Base-by-base conservation (phyloP, 2,888 invertebrate species). In the Ptilodon capucinus region DNA sequence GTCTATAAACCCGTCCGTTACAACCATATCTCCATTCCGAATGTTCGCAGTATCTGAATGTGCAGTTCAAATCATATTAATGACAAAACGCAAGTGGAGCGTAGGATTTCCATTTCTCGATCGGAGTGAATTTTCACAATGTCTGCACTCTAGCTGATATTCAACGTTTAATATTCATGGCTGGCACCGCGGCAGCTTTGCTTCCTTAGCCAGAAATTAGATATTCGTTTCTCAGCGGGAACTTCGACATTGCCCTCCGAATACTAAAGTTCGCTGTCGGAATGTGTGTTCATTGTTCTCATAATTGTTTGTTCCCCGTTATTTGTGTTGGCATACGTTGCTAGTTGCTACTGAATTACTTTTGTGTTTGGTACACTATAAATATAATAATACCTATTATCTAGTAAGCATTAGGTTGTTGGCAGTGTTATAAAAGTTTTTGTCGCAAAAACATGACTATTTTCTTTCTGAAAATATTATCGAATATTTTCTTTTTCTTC, bases 101-200 rank as follows among this genome's bases (percentile, higher is more conserved):
- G 78, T 79, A 51, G 64, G 71, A 84, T 83, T 83, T 82, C 79
- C 81, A 83, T 84, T 84, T 75, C 80, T 73, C 72, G 75, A 80
- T 81, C 64, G 63, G 54, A 79, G 73, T 76, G 79, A 77, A 81
- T 81, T 81, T 81, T 79, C 81, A 78, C 79, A 79, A 78, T 78
- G 84, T 83, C 81, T 83, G 79, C 79, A 74, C 71, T 68, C 69
- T 61, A 60, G 72, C 71, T 74, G 79, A 81, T 83, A 85, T 83
- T 81, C 81, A 65, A 52, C 69, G 76, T 79, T 86, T 81, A 85
- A 85, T 86, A 86, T 86, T 86, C 85, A 83, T 79, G 73, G 74
- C 79, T 76, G 67, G 78, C 59, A 61, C 66, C 49, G 55, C 58
- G 65, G 69, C 65, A 83, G 74, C 71, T 76, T 74, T 79, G 74